These are phyloP conservation scores for Arrhamphus sclerolepis DNA, from an alignment of 2,797 vertebrate species.

Conservation along the genomic window DNA sequence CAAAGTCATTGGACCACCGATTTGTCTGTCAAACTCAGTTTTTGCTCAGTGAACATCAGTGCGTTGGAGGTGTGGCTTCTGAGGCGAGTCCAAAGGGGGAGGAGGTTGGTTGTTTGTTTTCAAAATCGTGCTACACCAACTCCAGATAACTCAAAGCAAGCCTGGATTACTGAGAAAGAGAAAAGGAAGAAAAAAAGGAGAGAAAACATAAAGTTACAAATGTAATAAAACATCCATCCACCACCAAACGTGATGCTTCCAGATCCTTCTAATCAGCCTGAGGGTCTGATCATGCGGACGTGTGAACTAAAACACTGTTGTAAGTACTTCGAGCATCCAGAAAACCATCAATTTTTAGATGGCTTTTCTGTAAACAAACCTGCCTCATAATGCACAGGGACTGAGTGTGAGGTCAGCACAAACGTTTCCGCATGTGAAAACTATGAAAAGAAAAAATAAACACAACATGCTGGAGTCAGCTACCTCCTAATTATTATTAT, in stretches of 20 bases:
- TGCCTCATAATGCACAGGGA: neutral
- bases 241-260: neutral
- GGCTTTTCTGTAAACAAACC: neutral
- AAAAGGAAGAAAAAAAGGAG: neutral
- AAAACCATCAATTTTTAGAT: conserved; percentile 2
- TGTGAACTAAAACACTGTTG: neutral
- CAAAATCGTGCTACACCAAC: too few relatives aligned
- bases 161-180: neutral
- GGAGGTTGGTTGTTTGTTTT: neutral
- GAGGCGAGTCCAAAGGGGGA: neutral
- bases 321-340: neutral
- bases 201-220: neutral
- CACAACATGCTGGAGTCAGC: conserved; percentile 29
- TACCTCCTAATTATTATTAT: conserved; percentile 45
- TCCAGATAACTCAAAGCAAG: conserved; percentile 5
- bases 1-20: too few relatives aligned
- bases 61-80: too few relatives aligned
- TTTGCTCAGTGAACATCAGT: too few relatives aligned
- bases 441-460: conserved; percentile 16
- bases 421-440: conserved; percentile 22
- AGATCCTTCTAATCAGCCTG: conserved; percentile 14
- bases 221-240: neutral
- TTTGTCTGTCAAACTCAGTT: too few relatives aligned
- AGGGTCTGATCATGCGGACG: neutral
- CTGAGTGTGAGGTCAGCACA: neutral